Percentiles rank a stretch among this genome's conserved stretches.
These are phyloP conservation scores for Crotalus viridis DNA, from an alignment of 2,113 vertebrate species.

Conservation along the genomic window DNA sequence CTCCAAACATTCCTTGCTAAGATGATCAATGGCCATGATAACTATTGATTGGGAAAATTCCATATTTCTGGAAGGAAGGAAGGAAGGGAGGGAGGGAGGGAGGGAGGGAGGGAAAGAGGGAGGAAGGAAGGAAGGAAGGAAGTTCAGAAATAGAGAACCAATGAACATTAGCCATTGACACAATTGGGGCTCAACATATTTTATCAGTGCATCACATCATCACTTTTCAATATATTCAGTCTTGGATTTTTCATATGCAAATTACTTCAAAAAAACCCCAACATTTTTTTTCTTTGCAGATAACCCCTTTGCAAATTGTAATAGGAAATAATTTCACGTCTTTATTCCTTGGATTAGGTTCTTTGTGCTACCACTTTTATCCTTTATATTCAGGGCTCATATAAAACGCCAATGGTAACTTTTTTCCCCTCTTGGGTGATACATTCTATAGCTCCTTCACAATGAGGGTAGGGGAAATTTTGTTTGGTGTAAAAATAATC, in stretches of 20 bases:
- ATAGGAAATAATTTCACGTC: conserved; percentile 67
- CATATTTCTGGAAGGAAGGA: background rate
- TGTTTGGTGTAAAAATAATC: background rate
- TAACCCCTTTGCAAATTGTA: conserved; percentile 42
- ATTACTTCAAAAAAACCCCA: conserved; percentile 26
- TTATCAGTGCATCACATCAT: background rate
- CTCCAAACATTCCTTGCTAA: background rate
- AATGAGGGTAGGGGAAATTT: background rate
- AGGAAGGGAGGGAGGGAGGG: background rate
- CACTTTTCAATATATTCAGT: background rate
- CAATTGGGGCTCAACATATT: background rate
- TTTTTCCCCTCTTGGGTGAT: background rate
- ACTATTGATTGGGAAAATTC: background rate
- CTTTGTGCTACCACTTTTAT: conserved; percentile 60
- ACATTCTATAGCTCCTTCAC: background rate
- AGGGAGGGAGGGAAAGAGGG: background rate
- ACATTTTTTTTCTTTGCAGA: background rate
- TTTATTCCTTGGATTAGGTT: conserved; percentile 62
- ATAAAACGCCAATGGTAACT: background rate
- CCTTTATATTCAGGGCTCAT: conserved; percentile 45
- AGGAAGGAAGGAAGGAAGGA: background rate
- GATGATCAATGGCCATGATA: background rate
- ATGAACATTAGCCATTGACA: background rate
- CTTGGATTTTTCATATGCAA: conserved; percentile 53
- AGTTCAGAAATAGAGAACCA: background rate